Evolutionary conservation across 1,140 invertebrate genomes (phyloP), one percentile per base, ranked within the genome.

Genomic region (Panagrolaimus sp.): DNA sequence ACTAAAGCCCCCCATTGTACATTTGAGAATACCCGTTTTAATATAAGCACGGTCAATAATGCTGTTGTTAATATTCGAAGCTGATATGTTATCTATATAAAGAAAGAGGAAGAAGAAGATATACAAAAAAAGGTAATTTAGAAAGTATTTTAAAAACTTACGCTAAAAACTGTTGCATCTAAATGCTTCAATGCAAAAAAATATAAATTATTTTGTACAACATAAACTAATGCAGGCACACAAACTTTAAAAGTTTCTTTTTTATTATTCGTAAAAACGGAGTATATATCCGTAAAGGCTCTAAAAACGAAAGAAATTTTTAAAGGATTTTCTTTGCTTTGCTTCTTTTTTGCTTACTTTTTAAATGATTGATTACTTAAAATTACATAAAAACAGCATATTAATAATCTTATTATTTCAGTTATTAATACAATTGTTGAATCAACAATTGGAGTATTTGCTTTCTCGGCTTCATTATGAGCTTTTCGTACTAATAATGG

Each of bases 141-240:
- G 74, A 75, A 43, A n/a, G 48, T 52, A 52, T 8, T 9, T 9
- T 46, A 24, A 15, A 10, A 66, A 64, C 62, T 66, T 63, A 74
- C 73, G 21, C 62, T 74, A 63, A 76, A 74, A n/a, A 76, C 24
- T 2, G 73, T 76, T 55, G 73, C 73, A 17, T 74, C 73, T 10
- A 75, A 55, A 43, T 65, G 73, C 58, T 71, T 72, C 10, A 76
- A 46, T 15, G 74, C 73, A 62, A 69, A 74, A 62, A 70, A 74
- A n/a, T 76, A 74, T 9, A 74, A 44, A 45, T 74, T 74, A 44
- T 74, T 74, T 68, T 74, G 73, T 12, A 74, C 66, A 71, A 74
- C 73, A 71, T 74, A 74, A 67, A 74, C 76, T 9, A 74, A 48
- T 15, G 73, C 73, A 6, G 73, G 73, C 28, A 74, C 63, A 63